Percentiles rank a stretch among this genome's conserved stretches.
phyloP scores from a whole-genome alignment of 2,113 vertebrate genomes.

The Marmota monax region DNA sequence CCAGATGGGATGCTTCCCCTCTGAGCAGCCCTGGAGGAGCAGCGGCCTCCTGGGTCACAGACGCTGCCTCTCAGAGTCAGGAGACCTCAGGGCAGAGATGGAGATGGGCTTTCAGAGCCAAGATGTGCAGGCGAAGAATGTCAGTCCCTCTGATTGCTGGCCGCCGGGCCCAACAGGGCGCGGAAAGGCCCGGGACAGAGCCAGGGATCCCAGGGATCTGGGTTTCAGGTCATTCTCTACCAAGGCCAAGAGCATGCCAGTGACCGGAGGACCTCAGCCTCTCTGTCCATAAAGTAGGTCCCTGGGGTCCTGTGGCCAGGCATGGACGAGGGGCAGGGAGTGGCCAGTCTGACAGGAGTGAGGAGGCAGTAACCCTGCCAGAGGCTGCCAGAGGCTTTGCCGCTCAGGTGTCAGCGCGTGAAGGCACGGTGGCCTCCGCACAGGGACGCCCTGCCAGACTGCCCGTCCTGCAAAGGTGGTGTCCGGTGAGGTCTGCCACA shows the following conservation, averaged over 20 bases:
- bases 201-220: neutral
- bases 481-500: rapidly evolving
- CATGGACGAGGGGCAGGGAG: rapidly evolving
- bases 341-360: rapidly evolving
- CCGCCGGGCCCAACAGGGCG: neutral
- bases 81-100: rapidly evolving
- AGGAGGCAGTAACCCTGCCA: rapidly evolving
- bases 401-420: neutral
- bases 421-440: rapidly evolving
- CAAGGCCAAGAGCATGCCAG: rapidly evolving
- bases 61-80: neutral
- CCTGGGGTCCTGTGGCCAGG: neutral
- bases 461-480: rapidly evolving
- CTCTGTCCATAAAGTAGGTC: neutral
- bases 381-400: neutral
- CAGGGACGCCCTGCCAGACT: rapidly evolving
- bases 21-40: neutral
- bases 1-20: rapidly evolving
- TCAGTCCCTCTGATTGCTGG: neutral
- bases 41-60: too few species aligned
- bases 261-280: rapidly evolving
- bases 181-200: rapidly evolving
- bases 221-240: neutral
- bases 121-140: rapidly evolving
- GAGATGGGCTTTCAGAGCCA: neutral